phyloP scores from a whole-genome alignment of 2,113 vertebrate genomes.

The Lepisosteus osseus region DNA sequence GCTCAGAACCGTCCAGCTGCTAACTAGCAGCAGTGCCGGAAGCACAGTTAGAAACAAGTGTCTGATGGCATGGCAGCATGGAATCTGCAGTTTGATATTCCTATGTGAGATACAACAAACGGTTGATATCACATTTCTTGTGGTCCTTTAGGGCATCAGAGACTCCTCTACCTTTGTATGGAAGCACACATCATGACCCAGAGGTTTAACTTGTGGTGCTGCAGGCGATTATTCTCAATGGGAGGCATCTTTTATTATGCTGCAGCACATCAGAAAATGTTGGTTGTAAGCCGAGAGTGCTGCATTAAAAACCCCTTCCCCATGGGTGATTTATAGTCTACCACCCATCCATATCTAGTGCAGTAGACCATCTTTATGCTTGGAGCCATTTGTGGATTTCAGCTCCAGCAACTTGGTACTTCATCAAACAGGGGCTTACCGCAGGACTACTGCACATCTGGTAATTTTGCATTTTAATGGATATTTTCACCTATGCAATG shows the following conservation, averaged over 20 bases:
- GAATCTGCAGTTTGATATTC: slow-evolving; percentile 1
- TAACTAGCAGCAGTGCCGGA: neutral
- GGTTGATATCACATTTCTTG: neutral
- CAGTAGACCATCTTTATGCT: slow-evolving; percentile 48
- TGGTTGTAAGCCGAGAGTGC: slow-evolving; percentile 68
- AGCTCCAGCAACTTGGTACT: slow-evolving; percentile 38
- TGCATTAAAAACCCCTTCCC: slow-evolving; percentile 80
- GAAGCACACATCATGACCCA: slow-evolving; percentile 33
- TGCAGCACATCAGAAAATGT: slow-evolving; percentile 68
- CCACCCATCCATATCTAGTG: slow-evolving; percentile 38
- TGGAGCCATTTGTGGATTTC: slow-evolving; percentile 43
- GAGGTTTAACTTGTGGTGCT: slow-evolving; percentile 28
- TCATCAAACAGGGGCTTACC: slow-evolving; percentile 46
- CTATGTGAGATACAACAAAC: neutral
- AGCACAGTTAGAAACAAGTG: neutral
- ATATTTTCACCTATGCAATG: slow-evolving; percentile 39
- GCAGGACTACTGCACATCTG: slow-evolving; percentile 59
- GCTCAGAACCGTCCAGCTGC: no score
- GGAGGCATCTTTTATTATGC: slow-evolving; percentile 76
- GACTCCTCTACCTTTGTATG: neutral
- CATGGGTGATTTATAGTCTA: slow-evolving; percentile 73
- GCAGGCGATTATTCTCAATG: slow-evolving; percentile 55
- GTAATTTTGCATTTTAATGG: slow-evolving; percentile 68
- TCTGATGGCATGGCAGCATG: neutral
- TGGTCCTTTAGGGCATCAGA: neutral